Evolutionary conservation across 2,888 invertebrate species (phyloP), one percentile per base, ranked within the genome.

Genomic region (Periphyllus acericola): DNA sequence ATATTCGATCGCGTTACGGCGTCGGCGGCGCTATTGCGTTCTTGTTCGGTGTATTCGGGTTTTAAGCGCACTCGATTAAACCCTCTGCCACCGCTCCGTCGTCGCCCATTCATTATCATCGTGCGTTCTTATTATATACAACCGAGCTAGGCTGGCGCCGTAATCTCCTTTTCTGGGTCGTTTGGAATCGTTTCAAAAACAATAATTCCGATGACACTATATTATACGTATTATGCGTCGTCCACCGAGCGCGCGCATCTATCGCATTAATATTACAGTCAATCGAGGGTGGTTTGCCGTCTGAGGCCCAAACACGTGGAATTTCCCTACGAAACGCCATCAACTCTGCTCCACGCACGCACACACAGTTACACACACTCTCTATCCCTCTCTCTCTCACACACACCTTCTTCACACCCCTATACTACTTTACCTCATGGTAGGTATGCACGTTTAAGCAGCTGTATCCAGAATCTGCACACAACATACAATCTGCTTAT

Each of bases 161-260:
- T 80, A 87, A 74, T 87, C 72, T 87, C 71, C 19, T 74, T 72
- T 80, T 60, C 74, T 74, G 36, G 52, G 79, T 86, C 55, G 79
- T 86, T 86, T 86, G 87, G 80, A 87, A 66, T 71, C 80, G 87
- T 81, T 81, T 87, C 87, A 87, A 87, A 87, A 87, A 87, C 81
- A 87, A 87, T 87, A 75, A 87, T 80, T 74, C 60, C 71, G 60
- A 81, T 11, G 60, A 75, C 86, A n/a, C 72, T 52, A 60, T 82
- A 66, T 29, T n/a, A 68, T 72, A 72, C 32, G 68, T 29, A 29
- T n/a, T n/a, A n/a, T n/a, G n/a, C 68, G 68, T 29, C 8, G 68
- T 29, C 29, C 25, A n/a, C 11, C 71, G 19, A 29, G 52, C 52
- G 29, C 19, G n/a, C 19, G 32, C 25, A 60, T 25, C 60, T 25